These are phyloP conservation scores for Tribolium castaneum DNA, from an alignment of 1,140 invertebrate species.

Conservation along the genomic window DNA sequence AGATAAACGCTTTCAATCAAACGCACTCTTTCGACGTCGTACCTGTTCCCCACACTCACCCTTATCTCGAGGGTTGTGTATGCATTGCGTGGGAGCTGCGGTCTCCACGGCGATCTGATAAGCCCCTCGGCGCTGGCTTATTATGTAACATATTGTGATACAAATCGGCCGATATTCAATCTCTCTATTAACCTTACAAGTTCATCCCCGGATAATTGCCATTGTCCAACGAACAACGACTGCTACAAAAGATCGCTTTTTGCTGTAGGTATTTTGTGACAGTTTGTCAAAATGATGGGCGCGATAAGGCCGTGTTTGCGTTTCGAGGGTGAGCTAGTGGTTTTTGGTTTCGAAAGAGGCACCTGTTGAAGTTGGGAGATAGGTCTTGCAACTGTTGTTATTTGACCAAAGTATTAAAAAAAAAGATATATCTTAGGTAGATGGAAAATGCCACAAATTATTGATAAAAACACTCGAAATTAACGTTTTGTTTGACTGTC, in stretches of 20 bases:
- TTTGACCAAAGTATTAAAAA: neutral
- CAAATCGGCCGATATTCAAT: constrained; percentile 47
- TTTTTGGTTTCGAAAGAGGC: constrained; percentile 31
- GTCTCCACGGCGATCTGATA: constrained; percentile 43
- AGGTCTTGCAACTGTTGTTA: neutral
- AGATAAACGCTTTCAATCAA: neutral
- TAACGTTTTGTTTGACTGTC: no score
- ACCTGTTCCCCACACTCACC: neutral
- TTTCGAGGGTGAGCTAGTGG: neutral
- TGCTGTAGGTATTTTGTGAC: neutral
- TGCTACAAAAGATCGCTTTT: constrained; percentile 30
- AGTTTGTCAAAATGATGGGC: constrained; percentile 21
- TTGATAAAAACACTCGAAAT: no score
- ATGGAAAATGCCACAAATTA: no score
- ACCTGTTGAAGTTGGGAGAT: constrained; percentile 3
- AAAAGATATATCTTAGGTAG: no score
- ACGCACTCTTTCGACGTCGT: neutral
- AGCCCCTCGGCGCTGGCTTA: constrained; percentile 39
- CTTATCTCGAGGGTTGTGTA: neutral
- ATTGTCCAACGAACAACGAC: constrained; percentile 37
- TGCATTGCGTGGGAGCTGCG: constrained; percentile 45
- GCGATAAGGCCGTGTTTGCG: constrained; percentile 42
- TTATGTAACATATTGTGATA: constrained; percentile 49
- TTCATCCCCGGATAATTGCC: constrained; percentile 42
- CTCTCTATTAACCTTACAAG: constrained; percentile 42